Conservation (phyloP, 2,888 invertebrate genomes). For the Muschampia staudingeri region DNA sequence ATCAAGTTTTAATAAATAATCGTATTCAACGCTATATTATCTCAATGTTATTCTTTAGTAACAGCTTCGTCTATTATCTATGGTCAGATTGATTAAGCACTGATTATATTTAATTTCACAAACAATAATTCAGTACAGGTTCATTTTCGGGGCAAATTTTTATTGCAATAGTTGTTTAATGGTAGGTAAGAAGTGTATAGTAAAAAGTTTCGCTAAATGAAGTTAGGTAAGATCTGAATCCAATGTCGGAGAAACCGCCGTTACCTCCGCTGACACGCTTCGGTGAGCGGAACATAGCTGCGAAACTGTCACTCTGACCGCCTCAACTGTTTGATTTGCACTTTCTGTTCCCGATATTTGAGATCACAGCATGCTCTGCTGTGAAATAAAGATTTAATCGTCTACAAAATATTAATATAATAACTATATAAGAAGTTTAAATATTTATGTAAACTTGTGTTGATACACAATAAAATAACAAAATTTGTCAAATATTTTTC, state of each 20-base stretch:
- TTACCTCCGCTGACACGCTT: conserved; percentile 81
- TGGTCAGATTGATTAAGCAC: conserved; percentile 63
- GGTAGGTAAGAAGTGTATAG: conserved; percentile 69
- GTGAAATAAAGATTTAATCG: no score
- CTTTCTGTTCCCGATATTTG: conserved; percentile 74
- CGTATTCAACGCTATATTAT: conserved; percentile 59
- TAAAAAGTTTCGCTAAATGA: conserved; percentile 80
- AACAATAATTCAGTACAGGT: conserved; percentile 69
- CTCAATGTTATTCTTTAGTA: conserved; percentile 62
- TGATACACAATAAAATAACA: no score
- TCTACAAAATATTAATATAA: no score
- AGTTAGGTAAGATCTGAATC: conserved; percentile 83
- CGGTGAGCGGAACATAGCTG: conserved; percentile 85
- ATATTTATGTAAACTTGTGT: no score
- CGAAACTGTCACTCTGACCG: conserved; percentile 73
- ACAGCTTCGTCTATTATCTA: conserved; percentile 34
- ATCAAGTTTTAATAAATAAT: conserved; percentile 17
- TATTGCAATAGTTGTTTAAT: conserved; percentile 75
- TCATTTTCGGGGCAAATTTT: conserved; percentile 73
- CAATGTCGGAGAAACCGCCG: conserved; percentile 86
- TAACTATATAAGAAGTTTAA: no score
- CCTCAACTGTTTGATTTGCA: conserved; percentile 72
- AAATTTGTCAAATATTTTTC: no score
- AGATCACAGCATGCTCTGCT: neutral
- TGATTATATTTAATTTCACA: conserved; percentile 73